Evolutionary conservation across 2,113 vertebrate genomes (phyloP).

Genomic region (Nansenia antarctica): DNA sequence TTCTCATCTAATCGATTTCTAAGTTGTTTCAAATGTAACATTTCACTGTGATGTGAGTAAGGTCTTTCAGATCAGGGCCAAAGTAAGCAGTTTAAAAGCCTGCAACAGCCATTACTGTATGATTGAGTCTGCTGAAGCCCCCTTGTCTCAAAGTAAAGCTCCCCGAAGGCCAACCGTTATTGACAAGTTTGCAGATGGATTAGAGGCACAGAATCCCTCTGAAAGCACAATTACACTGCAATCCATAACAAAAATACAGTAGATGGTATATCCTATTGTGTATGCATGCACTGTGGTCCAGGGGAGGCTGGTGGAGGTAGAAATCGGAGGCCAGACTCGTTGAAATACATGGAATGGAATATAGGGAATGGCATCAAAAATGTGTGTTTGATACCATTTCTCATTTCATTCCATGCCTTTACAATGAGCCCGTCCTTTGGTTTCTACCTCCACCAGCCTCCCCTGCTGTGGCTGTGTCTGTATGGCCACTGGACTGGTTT

Average conservation of each 20-base stretch:
- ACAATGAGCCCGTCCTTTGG: too few species aligned
- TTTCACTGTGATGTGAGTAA: neutral
- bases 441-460: too few species aligned
- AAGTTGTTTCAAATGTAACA: neutral
- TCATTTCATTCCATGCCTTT: too few species aligned
- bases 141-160: neutral
- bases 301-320: too few species aligned
- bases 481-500: too few species aligned
- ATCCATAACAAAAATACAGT: neutral
- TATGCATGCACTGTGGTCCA: too few species aligned
- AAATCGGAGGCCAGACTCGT: too few species aligned
- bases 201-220: neutral
- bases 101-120: neutral
- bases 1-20: neutral
- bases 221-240: neutral
- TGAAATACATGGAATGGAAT: too few species aligned
- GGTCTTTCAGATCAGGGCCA: neutral
- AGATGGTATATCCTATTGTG: neutral
- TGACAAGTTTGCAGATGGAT: constrained; percentile 1
- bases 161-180: neutral
- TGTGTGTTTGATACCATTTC: too few species aligned
- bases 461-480: too few species aligned
- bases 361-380: too few species aligned
- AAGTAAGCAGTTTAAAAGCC: neutral
- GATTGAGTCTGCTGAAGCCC: neutral